These are phyloP conservation scores for Protobothrops flavoviridis DNA, from an alignment of 2,113 vertebrate species.

Conservation along the genomic window DNA sequence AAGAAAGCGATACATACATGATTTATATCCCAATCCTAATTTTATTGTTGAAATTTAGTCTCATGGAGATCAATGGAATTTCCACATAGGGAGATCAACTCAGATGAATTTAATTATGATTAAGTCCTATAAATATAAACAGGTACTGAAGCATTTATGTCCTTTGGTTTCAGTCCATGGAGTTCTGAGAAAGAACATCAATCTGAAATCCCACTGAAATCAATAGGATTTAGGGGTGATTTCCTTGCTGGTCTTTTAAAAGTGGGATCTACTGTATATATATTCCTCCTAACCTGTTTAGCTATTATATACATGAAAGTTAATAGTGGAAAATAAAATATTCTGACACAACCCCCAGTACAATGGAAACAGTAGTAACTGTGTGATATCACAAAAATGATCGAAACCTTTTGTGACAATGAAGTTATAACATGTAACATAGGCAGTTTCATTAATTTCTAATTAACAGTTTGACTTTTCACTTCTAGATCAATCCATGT, in stretches of 20 bases:
- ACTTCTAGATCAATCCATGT: not conserved
- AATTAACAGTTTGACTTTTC: not conserved
- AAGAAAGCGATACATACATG: not conserved
- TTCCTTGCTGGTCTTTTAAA: not conserved
- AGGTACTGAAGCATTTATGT: not conserved
- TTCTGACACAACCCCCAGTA: not conserved
- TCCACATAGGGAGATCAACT: not conserved
- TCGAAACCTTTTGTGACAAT: not conserved
- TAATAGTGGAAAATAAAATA: not conserved
- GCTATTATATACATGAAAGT: not conserved
- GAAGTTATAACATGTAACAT: not conserved
- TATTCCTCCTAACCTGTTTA: not conserved
- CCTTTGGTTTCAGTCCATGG: constrained; percentile 10
- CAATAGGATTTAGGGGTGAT: not conserved
- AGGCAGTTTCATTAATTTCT: not conserved
- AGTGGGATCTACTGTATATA: not conserved
- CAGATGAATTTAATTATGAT: not conserved
- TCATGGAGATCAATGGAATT: constrained; percentile 1
- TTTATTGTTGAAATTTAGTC: not conserved
- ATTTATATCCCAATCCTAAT: not conserved
- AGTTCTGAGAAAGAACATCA: not conserved
- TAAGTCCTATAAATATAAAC: not conserved
- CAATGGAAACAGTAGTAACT: not conserved
- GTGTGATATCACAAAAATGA: not conserved
- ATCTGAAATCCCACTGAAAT: not conserved